Evolutionary conservation across 2,113 vertebrate genomes (phyloP), one percentile per base, ranked within the genome.

Genomic region (Nipponia nippon): DNA sequence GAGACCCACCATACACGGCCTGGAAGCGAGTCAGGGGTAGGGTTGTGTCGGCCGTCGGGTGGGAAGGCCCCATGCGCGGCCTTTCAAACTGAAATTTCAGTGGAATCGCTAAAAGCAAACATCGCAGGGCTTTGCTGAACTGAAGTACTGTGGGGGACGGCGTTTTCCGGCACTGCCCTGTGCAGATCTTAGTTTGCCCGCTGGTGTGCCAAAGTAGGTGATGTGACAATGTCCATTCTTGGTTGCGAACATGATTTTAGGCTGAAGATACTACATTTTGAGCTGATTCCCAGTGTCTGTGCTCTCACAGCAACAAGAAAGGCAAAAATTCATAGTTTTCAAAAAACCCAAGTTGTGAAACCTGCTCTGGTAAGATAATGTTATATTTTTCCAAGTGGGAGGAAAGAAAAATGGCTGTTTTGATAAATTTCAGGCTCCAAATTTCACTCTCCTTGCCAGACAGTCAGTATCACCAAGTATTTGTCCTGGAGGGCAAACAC

Each of bases 401-500:
- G 34, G 50, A 78, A 84, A 91, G 44, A 26, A 62, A 89, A 75
- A 66, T 16, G 23, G 10, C 58, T 81, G 38, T 83, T 90, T 66
- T 46, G 46, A 77, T 87, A 89, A 73, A 47, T 14, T 58, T 67
- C 56, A 66, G 42, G 18, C 20, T 97, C 18, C 23, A 30, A 3
- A 42, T 83, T 56, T 90, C 67, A 73, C 5, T 89, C 14, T 77
- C 6, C 9, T 83, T 95, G 40, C 50, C 32, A 82, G 72, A 46
- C 49, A 89, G 65, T 87, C 79, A 70, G 0, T 83, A 90, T 76
- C 79, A 92, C 58, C 21, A 71, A 82, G 6, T 34, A 40, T 80
- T 94, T 88, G 78, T 61, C 90, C 94, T 96, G 56, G 47, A 92
- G 90, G 82, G 47, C 55, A 87, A 89, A 81, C 26, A 18, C 20